Percentiles rank a stretch among this genome's conserved stretches.
phyloP scores from a whole-genome alignment of 2,888 invertebrate genomes.

The Spodoptera littoralis region DNA sequence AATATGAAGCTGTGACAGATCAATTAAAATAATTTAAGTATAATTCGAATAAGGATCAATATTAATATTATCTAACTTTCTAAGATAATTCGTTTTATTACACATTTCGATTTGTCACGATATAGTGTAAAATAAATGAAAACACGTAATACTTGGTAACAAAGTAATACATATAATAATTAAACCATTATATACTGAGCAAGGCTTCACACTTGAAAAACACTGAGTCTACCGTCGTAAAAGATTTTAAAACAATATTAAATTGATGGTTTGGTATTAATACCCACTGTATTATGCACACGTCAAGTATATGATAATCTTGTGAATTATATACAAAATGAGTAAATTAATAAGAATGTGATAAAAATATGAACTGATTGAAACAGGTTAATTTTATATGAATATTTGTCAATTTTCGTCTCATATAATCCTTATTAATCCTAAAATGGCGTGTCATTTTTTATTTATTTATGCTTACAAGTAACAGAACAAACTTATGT shows the following conservation, averaged over 20 bases:
- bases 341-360: too few relatives aligned
- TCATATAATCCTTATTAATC: constrained; percentile 48
- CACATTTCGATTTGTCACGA: constrained; percentile 68
- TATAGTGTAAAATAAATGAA: constrained; percentile 26
- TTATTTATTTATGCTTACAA: constrained; percentile 47
- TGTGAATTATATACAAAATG: too few relatives aligned
- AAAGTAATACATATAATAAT: too few relatives aligned
- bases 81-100: constrained; percentile 56
- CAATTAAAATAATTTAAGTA: constrained; percentile 40
- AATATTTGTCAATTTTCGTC: constrained; percentile 37
- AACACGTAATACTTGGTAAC: too few relatives aligned
- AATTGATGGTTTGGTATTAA: too few relatives aligned
- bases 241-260: too few relatives aligned
- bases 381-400: constrained; percentile 17
- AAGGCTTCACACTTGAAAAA: too few relatives aligned
- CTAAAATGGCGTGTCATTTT: constrained; percentile 45
- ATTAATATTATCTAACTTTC: constrained; percentile 47
- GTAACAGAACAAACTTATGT: constrained; percentile 45
- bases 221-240: too few relatives aligned
- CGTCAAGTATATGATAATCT: too few relatives aligned
- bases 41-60: constrained; percentile 30
- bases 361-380: too few relatives aligned
- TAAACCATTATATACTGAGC: too few relatives aligned
- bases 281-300: too few relatives aligned
- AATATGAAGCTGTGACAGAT: constrained; percentile 39